Conservation (phyloP, 1,140 invertebrate species). For the Bombus consobrinus region DNA sequence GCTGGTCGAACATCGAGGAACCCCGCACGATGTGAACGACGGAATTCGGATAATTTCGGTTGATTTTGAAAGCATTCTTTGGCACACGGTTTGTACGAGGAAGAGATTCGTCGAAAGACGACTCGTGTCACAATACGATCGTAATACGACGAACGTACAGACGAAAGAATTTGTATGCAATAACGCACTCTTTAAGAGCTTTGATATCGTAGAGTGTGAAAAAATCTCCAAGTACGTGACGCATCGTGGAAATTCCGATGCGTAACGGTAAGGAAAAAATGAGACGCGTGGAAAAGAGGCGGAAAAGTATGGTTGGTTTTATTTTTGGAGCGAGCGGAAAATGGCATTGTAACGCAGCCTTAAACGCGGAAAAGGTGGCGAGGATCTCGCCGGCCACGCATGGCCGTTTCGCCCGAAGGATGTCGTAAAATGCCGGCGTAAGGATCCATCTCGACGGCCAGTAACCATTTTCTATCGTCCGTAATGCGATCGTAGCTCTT, state of each 20-base stretch:
- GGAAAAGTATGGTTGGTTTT: neutral
- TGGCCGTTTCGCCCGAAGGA: constrained; percentile 65
- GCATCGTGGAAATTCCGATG: neutral
- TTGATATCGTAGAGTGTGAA: neutral
- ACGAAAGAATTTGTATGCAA: too few species aligned
- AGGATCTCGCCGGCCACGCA: constrained; percentile 60
- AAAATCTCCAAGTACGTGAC: neutral
- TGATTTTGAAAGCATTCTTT: neutral
- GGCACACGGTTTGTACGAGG: neutral
- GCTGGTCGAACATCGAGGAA: constrained; percentile 16
- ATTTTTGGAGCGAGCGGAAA: neutral
- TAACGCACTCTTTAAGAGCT: neutral
- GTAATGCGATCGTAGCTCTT: neutral
- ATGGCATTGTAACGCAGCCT: constrained; percentile 18
- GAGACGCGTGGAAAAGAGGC: neutral
- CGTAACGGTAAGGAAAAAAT: neutral
- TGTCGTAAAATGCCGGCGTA: constrained; percentile 68
- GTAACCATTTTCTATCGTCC: constrained; percentile 51
- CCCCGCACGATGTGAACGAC: neutral
- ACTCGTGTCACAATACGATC: too few species aligned
- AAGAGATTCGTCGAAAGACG: neutral
- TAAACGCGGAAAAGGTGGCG: constrained; percentile 48
- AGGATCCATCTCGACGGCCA: constrained; percentile 45
- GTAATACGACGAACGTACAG: too few species aligned
- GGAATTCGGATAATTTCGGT: neutral